Percentiles rank a stretch among this genome's conserved stretches.
phyloP scores from a whole-genome alignment of 2,113 vertebrate species.

The Rhinolophus sinicus region DNA sequence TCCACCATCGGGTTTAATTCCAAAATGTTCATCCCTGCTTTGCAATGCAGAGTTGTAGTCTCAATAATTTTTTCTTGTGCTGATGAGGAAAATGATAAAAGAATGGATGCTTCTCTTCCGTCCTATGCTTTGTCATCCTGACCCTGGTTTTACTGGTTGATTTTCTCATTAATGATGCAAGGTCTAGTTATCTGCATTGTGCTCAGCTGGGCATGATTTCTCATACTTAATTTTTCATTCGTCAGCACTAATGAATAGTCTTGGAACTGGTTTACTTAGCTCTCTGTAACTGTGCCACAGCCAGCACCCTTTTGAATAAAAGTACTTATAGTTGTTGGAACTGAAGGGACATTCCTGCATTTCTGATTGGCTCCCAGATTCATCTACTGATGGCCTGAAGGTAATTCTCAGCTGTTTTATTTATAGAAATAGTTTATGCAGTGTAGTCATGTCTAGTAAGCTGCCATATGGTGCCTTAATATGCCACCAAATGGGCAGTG shows the following conservation, averaged over 20 bases:
- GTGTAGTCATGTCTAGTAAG: constrained; percentile 7
- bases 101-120: neutral
- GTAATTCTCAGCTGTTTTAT: constrained; percentile 53
- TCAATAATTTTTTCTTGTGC: neutral
- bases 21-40: neutral
- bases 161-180: neutral
- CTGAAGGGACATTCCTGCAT: neutral
- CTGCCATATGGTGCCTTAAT: constrained; percentile 66
- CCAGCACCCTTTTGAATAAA: neutral
- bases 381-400: constrained; percentile 40
- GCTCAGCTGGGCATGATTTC: neutral
- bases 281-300: neutral
- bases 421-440: constrained; percentile 45
- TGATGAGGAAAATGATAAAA: neutral
- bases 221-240: neutral
- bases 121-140: neutral
- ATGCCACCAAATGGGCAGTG: constrained; percentile 61
- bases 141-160: neutral
- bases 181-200: neutral
- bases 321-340: constrained; percentile 9
- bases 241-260: neutral
- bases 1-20: neutral
- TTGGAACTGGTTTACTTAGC: neutral
- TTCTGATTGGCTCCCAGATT: constrained; percentile 31
- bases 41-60: neutral